Evolutionary conservation across 2,113 vertebrate genomes (phyloP).

Genomic region (Psammodynastes pulverulentus): DNA sequence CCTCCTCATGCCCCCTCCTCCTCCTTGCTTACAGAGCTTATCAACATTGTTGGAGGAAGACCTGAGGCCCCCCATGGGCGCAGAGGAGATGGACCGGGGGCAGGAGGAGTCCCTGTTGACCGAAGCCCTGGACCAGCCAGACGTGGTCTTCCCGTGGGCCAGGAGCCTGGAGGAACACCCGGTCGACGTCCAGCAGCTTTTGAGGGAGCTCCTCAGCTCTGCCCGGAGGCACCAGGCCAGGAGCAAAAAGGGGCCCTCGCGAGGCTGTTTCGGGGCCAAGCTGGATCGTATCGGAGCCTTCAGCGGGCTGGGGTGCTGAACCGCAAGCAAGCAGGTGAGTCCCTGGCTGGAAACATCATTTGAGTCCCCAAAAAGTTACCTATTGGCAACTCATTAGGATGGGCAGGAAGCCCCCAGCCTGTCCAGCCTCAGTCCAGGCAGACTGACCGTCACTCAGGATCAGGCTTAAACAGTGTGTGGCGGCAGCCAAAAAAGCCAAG

Average conservation of each 20-base stretch:
- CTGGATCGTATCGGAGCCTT: conserved; percentile 69
- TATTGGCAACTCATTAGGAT: not conserved
- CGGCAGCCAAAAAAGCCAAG: too few species aligned
- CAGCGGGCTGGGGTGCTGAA: conserved; percentile 65
- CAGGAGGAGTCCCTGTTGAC: conserved; percentile 8
- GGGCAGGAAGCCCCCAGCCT: not conserved
- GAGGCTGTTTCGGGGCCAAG: conserved; percentile 68
- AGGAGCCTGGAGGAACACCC: not conserved
- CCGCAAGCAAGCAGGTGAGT: not conserved
- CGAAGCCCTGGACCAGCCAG: conserved; percentile 21
- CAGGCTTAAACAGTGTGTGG: not conserved
- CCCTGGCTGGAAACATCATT: not conserved
- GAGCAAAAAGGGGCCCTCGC: conserved; percentile 57
- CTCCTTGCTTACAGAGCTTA: conserved; percentile 43
- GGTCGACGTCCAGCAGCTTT: conserved; percentile 21
- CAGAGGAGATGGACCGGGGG: conserved; percentile 39
- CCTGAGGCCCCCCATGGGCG: conserved; percentile 31
- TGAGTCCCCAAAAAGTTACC: too few species aligned
- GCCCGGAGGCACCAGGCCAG: conserved; percentile 30
- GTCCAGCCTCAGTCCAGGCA: not conserved
- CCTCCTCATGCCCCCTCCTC: too few species aligned
- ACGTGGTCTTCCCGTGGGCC: conserved; percentile 17
- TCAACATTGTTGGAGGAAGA: conserved; percentile 50
- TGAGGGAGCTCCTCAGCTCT: conserved; percentile 34
- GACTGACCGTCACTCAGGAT: not conserved